These are phyloP conservation scores for Patiria pectinifera DNA, from an alignment of 53 echinoderm and acorn worm genomes.

Conservation along the genomic window DNA sequence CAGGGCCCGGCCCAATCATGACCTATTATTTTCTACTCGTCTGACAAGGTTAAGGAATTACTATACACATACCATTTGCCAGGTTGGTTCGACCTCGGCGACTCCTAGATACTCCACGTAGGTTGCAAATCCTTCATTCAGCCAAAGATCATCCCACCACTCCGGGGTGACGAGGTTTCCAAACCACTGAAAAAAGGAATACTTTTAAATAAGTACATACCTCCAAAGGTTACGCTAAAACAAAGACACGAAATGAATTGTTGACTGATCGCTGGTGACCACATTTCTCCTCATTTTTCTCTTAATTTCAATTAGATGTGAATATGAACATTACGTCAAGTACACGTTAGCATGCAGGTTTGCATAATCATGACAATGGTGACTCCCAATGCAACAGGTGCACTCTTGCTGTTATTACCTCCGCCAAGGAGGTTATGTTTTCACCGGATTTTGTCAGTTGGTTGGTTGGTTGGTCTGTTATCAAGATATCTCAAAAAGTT, in stretches of 20 bases:
- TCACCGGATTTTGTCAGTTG: no score
- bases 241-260: not conserved
- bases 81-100: constrained; percentile 64
- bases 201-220: not conserved
- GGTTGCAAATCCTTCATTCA: constrained; percentile 91
- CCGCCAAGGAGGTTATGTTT: no score
- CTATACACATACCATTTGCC: constrained; percentile 78
- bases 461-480: no score
- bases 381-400: no score
- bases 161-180: constrained; percentile 93
- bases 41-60: not conserved
- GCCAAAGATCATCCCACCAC: constrained; percentile 98
- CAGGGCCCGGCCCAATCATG: no score
- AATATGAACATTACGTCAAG: not conserved
- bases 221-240: not conserved
- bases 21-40: no score
- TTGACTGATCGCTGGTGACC: no score
- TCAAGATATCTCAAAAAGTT: no score
- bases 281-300: no score
- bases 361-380: no score
- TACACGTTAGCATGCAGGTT: not conserved
- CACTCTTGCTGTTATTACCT: no score
- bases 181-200: constrained; percentile 77
- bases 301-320: not conserved
- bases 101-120: constrained; percentile 85